phyloP scores from a whole-genome alignment of 2,797 vertebrate species.

The Sciurus carolinensis region DNA sequence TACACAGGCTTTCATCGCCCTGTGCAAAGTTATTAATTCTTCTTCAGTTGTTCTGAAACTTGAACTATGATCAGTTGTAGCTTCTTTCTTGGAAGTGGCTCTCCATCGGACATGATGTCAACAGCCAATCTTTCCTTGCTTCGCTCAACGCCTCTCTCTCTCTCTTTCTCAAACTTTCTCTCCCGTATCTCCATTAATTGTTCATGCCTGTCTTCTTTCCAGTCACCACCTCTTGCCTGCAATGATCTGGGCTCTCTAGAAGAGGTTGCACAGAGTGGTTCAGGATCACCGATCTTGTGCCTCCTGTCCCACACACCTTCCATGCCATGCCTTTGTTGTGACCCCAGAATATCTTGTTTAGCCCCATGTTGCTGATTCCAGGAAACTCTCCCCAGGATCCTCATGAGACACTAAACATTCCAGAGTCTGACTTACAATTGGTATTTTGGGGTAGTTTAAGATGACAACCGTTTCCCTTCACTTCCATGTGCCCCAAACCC shows the following conservation, averaged over 20 bases:
- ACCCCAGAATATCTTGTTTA: neutral
- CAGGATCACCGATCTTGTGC: neutral
- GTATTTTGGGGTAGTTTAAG: neutral
- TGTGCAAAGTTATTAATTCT: neutral
- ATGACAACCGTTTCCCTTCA: neutral
- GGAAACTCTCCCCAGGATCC: neutral
- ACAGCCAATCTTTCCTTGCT: neutral
- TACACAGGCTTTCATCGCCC: neutral
- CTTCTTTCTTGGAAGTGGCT: conserved; percentile 16
- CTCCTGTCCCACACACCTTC: neutral
- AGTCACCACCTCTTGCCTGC: neutral
- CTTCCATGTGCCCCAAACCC: neutral
- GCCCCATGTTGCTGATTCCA: neutral
- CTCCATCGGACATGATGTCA: neutral
- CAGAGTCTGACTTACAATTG: neutral
- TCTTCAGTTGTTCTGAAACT: conserved; percentile 31
- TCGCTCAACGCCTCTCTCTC: neutral
- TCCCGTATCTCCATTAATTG: neutral
- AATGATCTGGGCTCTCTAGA: neutral
- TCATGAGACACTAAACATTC: neutral
- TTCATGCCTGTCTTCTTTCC: neutral
- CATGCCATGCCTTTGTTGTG: neutral
- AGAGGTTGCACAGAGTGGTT: conserved; percentile 1
- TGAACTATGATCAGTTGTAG: neutral
- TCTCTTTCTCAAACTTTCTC: neutral